These are phyloP conservation scores for Sparus aurata DNA, from an alignment of 2,797 vertebrate genomes.

Conservation along the genomic window DNA sequence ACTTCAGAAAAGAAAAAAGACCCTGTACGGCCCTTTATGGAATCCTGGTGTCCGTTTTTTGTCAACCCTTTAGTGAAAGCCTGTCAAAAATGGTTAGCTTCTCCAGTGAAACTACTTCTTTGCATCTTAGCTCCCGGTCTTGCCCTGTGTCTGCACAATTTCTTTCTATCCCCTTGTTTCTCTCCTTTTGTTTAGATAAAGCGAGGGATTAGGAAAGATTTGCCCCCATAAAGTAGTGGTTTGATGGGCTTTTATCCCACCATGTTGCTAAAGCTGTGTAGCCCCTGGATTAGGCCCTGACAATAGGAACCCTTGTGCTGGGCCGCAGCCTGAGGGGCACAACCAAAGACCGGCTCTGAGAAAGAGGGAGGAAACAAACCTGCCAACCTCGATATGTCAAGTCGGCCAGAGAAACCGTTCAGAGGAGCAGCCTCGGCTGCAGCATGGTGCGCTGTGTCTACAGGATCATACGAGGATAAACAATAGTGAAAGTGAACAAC, in stretches of 20 bases:
- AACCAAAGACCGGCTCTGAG: conserved; percentile 85
- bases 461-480: conserved; percentile 72
- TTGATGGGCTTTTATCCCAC: conserved; percentile 99
- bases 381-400: conserved; percentile 89
- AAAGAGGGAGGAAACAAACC: conserved; percentile 88
- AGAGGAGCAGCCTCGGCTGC: conserved; percentile 62
- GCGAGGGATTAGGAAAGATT: conserved; percentile 99
- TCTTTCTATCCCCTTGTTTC: conserved; percentile 89
- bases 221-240: conserved; percentile 98
- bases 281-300: conserved; percentile 98
- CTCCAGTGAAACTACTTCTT: conserved; percentile 97
- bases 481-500: conserved; percentile 55
- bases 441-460: conserved; percentile 51
- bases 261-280: conserved; percentile 98
- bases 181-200: conserved; percentile 98
- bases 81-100: conserved; percentile 99
- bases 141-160: conserved; percentile 94
- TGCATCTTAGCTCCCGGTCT: conserved; percentile 95
- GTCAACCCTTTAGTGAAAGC: conserved; percentile 87
- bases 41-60: conserved; percentile 86
- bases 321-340: conserved; percentile 89
- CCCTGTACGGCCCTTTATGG: conserved; percentile 70
- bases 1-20: conserved; percentile 69
- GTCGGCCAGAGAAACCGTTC: conserved; percentile 77
- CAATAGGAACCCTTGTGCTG: conserved; percentile 99